Evolutionary conservation across 2,797 vertebrate species (phyloP).

Genomic region (Gorsachius magnificus): DNA sequence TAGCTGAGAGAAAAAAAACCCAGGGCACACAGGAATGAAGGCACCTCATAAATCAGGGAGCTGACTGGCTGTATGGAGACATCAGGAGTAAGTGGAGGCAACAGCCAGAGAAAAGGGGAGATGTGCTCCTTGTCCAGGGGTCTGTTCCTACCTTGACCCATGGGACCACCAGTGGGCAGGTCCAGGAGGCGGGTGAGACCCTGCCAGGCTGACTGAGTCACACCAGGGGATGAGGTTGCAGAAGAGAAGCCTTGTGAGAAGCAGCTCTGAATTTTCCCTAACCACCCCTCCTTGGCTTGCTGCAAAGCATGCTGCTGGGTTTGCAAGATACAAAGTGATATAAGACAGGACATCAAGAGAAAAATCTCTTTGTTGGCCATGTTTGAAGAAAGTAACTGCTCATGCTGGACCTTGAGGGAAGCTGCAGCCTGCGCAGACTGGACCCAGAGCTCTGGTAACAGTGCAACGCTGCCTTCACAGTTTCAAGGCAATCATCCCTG

Average conservation of each 20-base stretch:
- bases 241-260: not conserved
- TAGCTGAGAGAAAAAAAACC: not conserved
- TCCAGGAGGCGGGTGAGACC: not conserved
- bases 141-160: not conserved
- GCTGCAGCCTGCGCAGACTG: not conserved
- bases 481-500: not conserved
- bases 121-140: not conserved
- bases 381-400: not conserved
- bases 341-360: not conserved
- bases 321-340: not conserved
- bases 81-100: not conserved
- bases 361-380: not conserved
- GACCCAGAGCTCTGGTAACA: not conserved
- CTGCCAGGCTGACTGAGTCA: not conserved
- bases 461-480: not conserved
- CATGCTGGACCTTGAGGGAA: not conserved
- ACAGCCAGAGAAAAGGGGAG: not conserved
- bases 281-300: not conserved
- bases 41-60: not conserved
- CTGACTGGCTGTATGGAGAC: not conserved
- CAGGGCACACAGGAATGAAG: not conserved
- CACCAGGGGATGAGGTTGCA: not conserved
- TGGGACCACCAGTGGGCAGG: not conserved
- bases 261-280: not conserved
- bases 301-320: not conserved